Conservation (phyloP, 2,888 invertebrate genomes). For the Callyntrura guangdongensis region DNA sequence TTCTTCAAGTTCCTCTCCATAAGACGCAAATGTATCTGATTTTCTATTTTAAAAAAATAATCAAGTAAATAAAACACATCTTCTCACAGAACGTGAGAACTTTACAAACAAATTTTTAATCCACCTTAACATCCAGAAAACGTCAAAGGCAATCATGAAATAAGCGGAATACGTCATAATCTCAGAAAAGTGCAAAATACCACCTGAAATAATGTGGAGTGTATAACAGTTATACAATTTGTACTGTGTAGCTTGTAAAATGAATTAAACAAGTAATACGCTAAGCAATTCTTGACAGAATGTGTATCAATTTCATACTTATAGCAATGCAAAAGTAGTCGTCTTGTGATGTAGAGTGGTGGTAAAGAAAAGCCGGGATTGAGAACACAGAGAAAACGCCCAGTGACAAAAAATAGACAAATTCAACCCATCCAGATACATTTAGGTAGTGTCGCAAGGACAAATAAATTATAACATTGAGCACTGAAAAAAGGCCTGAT, state of each 20-base stretch:
- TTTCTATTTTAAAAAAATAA: slow-evolving; percentile 57
- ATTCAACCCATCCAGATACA: slow-evolving; percentile 79
- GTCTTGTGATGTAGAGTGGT: slow-evolving; percentile 38
- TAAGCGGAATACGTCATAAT: slow-evolving; percentile 63
- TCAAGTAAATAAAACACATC: neutral
- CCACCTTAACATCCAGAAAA: slow-evolving; percentile 76
- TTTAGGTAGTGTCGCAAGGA: slow-evolving; percentile 74
- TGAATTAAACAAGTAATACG: too few relatives aligned
- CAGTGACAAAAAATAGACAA: slow-evolving; percentile 74
- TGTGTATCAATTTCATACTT: too few relatives aligned
- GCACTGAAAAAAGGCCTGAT: slow-evolving; percentile 67
- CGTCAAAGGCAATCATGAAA: slow-evolving; percentile 71
- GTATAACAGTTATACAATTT: neutral
- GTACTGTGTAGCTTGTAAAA: neutral
- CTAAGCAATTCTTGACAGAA: too few relatives aligned
- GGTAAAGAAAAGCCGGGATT: slow-evolving; percentile 67
- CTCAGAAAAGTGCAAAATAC: slow-evolving; percentile 64
- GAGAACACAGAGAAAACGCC: slow-evolving; percentile 69
- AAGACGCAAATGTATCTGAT: slow-evolving; percentile 59
- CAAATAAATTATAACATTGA: slow-evolving; percentile 78
- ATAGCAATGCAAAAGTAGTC: slow-evolving; percentile 61
- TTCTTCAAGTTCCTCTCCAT: slow-evolving; percentile 74
- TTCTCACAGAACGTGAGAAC: neutral
- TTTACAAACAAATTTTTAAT: neutral
- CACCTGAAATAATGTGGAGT: slow-evolving; percentile 59